Evolutionary conservation across 2,113 vertebrate genomes (phyloP).

Genomic region (Oreochromis aureus): DNA sequence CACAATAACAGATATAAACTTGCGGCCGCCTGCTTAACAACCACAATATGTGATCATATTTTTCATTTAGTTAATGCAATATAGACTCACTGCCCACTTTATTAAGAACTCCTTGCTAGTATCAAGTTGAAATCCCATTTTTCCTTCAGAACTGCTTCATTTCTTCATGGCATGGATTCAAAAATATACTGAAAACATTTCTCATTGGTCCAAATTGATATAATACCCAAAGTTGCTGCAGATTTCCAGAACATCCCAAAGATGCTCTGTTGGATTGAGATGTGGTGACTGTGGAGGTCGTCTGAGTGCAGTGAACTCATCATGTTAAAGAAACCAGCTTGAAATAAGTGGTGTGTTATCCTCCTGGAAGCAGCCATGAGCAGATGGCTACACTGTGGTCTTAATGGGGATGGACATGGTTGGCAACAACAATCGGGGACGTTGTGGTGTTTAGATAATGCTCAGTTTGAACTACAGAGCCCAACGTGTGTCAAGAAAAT

Average conservation of each 20-base stretch:
- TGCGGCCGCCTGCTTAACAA: background rate
- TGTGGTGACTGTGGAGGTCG: background rate
- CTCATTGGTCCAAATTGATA: background rate
- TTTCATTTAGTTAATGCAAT: background rate
- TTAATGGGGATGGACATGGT: no score
- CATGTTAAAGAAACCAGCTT: background rate
- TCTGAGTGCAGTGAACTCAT: background rate
- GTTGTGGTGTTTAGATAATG: no score
- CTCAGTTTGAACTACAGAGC: no score
- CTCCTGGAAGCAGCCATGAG: background rate
- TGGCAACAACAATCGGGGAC: no score
- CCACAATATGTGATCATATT: background rate
- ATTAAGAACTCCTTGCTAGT: background rate
- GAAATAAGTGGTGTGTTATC: accelerated
- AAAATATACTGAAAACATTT: background rate
- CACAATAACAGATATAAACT: background rate
- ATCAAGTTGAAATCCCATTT: background rate
- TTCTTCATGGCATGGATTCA: background rate
- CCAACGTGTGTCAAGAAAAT: no score
- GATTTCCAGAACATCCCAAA: background rate
- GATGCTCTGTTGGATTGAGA: background rate
- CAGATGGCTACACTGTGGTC: background rate
- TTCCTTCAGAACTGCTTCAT: background rate
- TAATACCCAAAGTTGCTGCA: background rate
- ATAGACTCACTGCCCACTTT: background rate